A percentile compares a stretch with the other conserved stretches of the same genome.
These are phyloP conservation scores for Proterorhinus semilunaris DNA, from an alignment of 2,113 vertebrate species.

Conservation along the genomic window DNA sequence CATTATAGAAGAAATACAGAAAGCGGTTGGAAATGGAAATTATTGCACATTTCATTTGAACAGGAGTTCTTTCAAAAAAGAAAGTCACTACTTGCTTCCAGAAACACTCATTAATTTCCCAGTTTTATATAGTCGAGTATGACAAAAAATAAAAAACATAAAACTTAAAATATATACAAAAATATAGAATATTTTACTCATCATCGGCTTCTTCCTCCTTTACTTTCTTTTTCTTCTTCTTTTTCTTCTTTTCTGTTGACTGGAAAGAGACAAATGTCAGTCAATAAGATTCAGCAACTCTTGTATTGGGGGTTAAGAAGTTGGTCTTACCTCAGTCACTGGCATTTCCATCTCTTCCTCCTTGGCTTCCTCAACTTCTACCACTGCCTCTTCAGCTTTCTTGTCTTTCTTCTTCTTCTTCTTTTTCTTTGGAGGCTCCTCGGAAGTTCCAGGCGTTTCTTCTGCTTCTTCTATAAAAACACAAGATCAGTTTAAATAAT, in stretches of 20 bases:
- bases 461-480: constrained; percentile 30
- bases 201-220: constrained; percentile 68
- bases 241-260: constrained; percentile 86
- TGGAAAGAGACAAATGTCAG: constrained; percentile 56
- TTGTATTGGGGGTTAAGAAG: no score
- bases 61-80: background rate
- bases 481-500: background rate
- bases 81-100: background rate
- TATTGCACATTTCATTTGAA: background rate
- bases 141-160: constrained; percentile 33
- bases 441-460: constrained; percentile 50
- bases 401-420: constrained; percentile 91
- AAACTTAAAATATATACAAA: constrained; percentile 45
- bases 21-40: background rate
- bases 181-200: constrained; percentile 37
- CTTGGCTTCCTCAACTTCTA: constrained; percentile 44
- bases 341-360: constrained; percentile 51
- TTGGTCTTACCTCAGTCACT: constrained; percentile 51
- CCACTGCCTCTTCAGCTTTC: constrained; percentile 56
- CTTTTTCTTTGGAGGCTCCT: constrained; percentile 80
- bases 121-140: constrained; percentile 18
- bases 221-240: constrained; percentile 77
- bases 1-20: no score
- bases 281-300: background rate
- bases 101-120: background rate